Base-by-base conservation (phyloP, 92 coral and sea anemone genomes). In the Blastomussa wellsi region DNA sequence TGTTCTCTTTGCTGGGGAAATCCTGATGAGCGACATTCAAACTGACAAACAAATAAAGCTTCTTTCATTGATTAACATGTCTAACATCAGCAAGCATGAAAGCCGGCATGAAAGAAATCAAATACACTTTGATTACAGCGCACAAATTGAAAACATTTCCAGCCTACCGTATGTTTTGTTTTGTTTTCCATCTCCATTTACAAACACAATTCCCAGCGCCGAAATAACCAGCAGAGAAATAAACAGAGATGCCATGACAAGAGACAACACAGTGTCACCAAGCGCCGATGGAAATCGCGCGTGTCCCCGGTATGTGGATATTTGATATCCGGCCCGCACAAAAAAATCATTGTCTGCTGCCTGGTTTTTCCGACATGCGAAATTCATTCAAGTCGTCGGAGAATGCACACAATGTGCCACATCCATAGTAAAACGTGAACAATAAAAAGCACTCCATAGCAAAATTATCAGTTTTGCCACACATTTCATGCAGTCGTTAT, bases 111-210 rank as follows among this genome's bases (percentile, higher is more conserved):
- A 76, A 51, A 11, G 38, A 44, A 75, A 42, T 59, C n/a, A 29
- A 68, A 68, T 42, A 22, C n/a, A 42, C n/a, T 1, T 26, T 2
- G 42, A 69, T 5, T 2, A 26, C n/a, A 26, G 52, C 80, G 60
- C 15, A 70, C 47, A 37, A 38, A 17, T 36, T 38, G 17, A 38
- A 71, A 70, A 17, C 17, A 35, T 20, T 36, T 11, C 26, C 20
- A 53, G 51, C 88, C 83, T 65, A 85, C 88, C 88, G 51, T 76
- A 52, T 12, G 88, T 44, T 24, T 44, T 35, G 69, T 84, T 84
- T 62, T 41, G 68, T 16, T 55, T 49, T 36, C 69, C 77, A 42
- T 65, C 72, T 12, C 48, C 68, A 14, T 37, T 53, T 1, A 24
- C 71, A 37, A 32, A 47, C 22, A 17, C 19, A 33, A 59, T 28